Conservation (phyloP, 2,797 vertebrate species). For the Podarcis siculus region DNA sequence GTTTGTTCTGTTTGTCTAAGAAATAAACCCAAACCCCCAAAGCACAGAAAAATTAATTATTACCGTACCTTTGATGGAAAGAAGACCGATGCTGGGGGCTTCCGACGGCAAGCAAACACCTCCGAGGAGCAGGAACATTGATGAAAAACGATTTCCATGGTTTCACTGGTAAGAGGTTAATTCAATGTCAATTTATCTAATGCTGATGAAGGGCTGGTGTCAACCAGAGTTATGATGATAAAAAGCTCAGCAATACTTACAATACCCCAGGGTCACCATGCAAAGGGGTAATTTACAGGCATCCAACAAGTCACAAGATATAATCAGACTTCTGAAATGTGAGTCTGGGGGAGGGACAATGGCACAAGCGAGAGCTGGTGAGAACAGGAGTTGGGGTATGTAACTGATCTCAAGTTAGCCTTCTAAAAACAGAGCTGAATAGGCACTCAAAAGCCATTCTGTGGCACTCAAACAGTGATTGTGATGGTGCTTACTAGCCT, state of each 20-base stretch:
- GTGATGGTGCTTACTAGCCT: not conserved
- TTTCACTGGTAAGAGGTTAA: constrained; percentile 53
- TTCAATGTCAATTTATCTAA: constrained; percentile 39
- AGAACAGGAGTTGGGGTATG: not conserved
- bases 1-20: not conserved
- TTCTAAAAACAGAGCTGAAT: not conserved
- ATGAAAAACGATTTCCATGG: constrained; percentile 32
- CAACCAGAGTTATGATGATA: constrained; percentile 33
- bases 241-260: constrained; percentile 24
- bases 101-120: constrained; percentile 23
- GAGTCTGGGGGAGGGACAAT: constrained; percentile 20
- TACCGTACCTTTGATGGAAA: constrained; percentile 32
- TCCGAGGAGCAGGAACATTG: constrained; percentile 16
- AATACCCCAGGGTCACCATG: not conserved
- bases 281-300: constrained; percentile 23
- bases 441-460: not conserved
- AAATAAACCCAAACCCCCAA: constrained; percentile 20
- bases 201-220: constrained; percentile 42
- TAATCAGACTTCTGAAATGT: not conserved
- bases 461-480: not conserved
- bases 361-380: not conserved
- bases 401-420: not conserved
- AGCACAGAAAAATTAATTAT: constrained; percentile 50
- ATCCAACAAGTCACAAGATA: constrained; percentile 39
- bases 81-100: constrained; percentile 20